Evolutionary conservation across 2,113 vertebrate species (phyloP), one percentile per base, ranked within the genome.

Genomic region (Symphodus melops): DNA sequence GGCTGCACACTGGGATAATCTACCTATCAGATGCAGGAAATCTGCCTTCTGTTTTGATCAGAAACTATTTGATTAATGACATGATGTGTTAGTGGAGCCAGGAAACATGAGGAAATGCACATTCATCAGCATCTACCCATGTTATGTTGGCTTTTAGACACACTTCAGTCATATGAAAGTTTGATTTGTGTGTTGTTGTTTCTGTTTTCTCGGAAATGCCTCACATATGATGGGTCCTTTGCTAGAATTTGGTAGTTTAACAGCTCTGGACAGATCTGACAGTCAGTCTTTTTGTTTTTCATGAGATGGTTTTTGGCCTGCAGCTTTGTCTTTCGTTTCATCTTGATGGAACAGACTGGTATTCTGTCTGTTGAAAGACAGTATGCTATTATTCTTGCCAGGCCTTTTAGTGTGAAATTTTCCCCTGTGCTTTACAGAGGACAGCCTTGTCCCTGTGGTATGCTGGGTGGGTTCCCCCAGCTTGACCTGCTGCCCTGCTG

Each of bases 401-500:
- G 56, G 19, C 66, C 60, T 25, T 20, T 1, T 77, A 41, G 25
- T 54, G 55, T 73, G 36, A 33, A 33, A 67, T 66, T 59, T 73
- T 54, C 2, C 33, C 9, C 17, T 46, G 42, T 51, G 37, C 11
- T 69, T 53, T 66, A 76, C 72, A 82, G 75, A 85, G 68, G 68
- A 51, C 62, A 14, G 79, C 41, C 33, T 77, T 87, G 82, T 89
- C 61, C 42, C 60, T 67, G 11, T 79, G 68, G 72, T 74, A 73
- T 85, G 57, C 61, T 65, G 53, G 1, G 71, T 72, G 52, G 60
- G 82, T 65, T 62, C 63, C 70, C 28, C 14, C 48, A 49, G 55
- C 48, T 66, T 90, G 87, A 90, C 75, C 82, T 65, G 68, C 49
- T 86, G 72, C 68, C 67, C 86, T 42, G 65, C n/a, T 67, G 55